A percentile compares a stretch with the other conserved stretches of the same genome.
Conservation (phyloP, 2,888 invertebrate species). For the Operophtera brumata region DNA sequence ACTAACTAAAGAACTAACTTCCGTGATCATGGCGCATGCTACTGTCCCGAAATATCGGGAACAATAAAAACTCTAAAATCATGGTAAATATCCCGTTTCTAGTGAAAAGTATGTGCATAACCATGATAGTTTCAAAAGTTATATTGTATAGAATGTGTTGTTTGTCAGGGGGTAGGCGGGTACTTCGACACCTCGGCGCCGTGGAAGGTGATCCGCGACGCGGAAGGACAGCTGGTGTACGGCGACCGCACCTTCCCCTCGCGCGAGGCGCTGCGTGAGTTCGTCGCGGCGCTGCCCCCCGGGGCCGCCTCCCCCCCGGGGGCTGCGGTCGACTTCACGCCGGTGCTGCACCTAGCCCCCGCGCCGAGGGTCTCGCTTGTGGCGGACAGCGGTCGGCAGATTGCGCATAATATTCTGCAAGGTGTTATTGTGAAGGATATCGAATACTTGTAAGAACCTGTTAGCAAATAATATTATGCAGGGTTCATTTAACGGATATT, state of each 20-base stretch:
- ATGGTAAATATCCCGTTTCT: too few relatives aligned
- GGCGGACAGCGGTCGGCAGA: slow-evolving; percentile 51
- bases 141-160: too few relatives aligned
- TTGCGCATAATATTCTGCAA: slow-evolving; percentile 56
- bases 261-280: slow-evolving; percentile 47
- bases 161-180: slow-evolving; percentile 64
- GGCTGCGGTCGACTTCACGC: slow-evolving; percentile 31
- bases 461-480: too few relatives aligned
- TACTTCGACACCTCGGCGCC: slow-evolving; percentile 63
- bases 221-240: slow-evolving; percentile 47
- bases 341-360: slow-evolving; percentile 43
- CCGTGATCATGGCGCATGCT: too few relatives aligned
- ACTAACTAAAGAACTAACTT: too few relatives aligned
- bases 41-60: too few relatives aligned
- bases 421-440: slow-evolving; percentile 47
- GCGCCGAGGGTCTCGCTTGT: slow-evolving; percentile 50
- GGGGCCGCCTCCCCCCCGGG: slow-evolving; percentile 20
- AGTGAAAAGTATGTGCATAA: too few relatives aligned
- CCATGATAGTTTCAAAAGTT: too few relatives aligned
- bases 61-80: too few relatives aligned
- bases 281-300: slow-evolving; percentile 46
- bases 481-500: too few relatives aligned
- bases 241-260: slow-evolving; percentile 54
- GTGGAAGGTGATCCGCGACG: slow-evolving; percentile 48
- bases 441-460: slow-evolving; percentile 56